Evolutionary conservation across 2,888 invertebrate genomes (phyloP).

Genomic region (Siphonodentalium dalli): DNA sequence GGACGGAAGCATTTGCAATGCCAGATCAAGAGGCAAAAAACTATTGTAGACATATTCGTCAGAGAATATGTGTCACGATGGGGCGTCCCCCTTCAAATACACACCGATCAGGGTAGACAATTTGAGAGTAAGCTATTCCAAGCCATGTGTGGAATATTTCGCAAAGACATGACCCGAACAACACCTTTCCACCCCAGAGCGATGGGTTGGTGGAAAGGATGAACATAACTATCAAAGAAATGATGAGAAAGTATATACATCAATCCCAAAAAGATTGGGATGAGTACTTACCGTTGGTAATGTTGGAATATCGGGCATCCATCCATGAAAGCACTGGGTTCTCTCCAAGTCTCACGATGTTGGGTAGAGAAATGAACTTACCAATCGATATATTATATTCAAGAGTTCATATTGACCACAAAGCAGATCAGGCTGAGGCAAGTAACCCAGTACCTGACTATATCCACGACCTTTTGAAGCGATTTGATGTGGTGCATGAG

Average conservation of each 20-base stretch:
- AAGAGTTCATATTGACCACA: too few relatives aligned
- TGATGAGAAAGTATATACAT: constrained; percentile 1
- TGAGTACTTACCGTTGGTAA: too few relatives aligned
- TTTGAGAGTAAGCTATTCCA: neutral
- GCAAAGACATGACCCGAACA: neutral
- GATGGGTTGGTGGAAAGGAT: neutral
- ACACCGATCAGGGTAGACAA: neutral
- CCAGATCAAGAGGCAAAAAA: neutral
- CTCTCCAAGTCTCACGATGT: neutral
- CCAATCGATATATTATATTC: too few relatives aligned
- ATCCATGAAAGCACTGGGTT: neutral
- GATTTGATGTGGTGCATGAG: too few relatives aligned
- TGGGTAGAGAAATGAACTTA: too few relatives aligned
- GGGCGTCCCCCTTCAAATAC: neutral
- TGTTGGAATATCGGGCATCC: neutral
- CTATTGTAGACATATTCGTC: neutral
- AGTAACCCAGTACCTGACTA: too few relatives aligned
- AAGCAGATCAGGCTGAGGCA: too few relatives aligned
- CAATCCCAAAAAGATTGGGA: neutral
- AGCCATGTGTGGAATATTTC: neutral
- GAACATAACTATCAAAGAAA: constrained; percentile 5
- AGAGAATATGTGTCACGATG: neutral
- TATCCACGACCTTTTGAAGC: too few relatives aligned
- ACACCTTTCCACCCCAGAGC: neutral
- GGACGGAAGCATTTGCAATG: neutral